Conservation (phyloP, 2,113 vertebrate genomes). For the Indicator indicator region DNA sequence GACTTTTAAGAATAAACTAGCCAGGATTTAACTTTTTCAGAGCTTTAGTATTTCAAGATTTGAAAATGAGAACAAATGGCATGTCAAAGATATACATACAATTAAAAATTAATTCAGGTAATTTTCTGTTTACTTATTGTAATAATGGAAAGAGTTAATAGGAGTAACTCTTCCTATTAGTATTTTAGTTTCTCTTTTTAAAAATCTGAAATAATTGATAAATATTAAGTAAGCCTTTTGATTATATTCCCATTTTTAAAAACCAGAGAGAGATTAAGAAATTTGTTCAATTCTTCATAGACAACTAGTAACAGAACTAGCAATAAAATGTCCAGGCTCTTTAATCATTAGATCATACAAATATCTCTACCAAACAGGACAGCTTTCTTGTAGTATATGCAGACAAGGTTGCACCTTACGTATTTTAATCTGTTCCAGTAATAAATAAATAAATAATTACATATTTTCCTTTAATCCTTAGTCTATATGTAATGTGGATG, state of each 20-base stretch:
- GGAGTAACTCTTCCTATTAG: neutral
- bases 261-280: neutral
- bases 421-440: neutral
- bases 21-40: neutral
- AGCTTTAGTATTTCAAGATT: conserved; percentile 38
- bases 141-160: neutral
- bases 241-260: neutral
- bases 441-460: neutral
- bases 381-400: neutral
- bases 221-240: neutral
- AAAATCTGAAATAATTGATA: neutral
- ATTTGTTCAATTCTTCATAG: neutral
- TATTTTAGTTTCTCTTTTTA: neutral
- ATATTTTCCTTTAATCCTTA: neutral
- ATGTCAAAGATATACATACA: neutral
- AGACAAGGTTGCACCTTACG: neutral
- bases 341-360: neutral
- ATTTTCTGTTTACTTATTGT: neutral
- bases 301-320: neutral
- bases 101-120: neutral
- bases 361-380: neutral
- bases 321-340: neutral
- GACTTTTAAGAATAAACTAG: conserved; percentile 37
- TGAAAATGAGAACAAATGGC: neutral
- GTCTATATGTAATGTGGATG: neutral